Evolutionary conservation across 2,797 vertebrate species (phyloP), one percentile per base, ranked within the genome.

Genomic region (Glossophaga mutica): DNA sequence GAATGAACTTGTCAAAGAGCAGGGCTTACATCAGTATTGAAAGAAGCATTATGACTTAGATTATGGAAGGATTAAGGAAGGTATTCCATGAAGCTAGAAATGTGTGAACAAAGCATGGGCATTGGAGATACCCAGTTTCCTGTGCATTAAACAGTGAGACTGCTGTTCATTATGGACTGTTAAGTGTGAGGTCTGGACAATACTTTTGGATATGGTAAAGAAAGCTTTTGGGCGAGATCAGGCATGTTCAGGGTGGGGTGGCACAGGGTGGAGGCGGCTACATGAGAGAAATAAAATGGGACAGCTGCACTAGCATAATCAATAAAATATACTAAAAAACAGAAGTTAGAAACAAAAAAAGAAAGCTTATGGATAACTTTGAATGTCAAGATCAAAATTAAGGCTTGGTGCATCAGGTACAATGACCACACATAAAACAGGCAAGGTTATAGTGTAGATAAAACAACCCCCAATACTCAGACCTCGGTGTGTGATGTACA

Each of bases 311-410:
- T 62, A 62, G 59, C 59, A 62, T 62, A 14, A 62, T 62, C 29
- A 62, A 62, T 62, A 62, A 29, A 62, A 32, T 29, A 59, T 59
- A 29, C 57, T 59, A 29, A 59, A 29, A 57, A 59, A 59, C 10
- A 52, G 57, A 62, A 62, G 26, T 62, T 32, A 62, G 57, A 62
- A 32, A 29, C 57, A 59, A 62, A 62, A 62, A 9, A 92, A 70
- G 24, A 87, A 94, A 79, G n/a, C 15, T 34, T 62, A 84, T 42
- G 3, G 34, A 52, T 62, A 79, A 34, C 44, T 87, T 83, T 73
- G 39, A 87, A 74, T 6, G n/a, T 89, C 32, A 95, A 42, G n/a
- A n/a, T 91, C 34, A 73, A 92, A 84, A 83, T 87, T 71, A 84
- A 90, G 77, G 57, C 4, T 67, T 79, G 44, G 29, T 87, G 6